phyloP scores from a whole-genome alignment of 2,797 vertebrate species.

The Atherinosoma microstoma region DNA sequence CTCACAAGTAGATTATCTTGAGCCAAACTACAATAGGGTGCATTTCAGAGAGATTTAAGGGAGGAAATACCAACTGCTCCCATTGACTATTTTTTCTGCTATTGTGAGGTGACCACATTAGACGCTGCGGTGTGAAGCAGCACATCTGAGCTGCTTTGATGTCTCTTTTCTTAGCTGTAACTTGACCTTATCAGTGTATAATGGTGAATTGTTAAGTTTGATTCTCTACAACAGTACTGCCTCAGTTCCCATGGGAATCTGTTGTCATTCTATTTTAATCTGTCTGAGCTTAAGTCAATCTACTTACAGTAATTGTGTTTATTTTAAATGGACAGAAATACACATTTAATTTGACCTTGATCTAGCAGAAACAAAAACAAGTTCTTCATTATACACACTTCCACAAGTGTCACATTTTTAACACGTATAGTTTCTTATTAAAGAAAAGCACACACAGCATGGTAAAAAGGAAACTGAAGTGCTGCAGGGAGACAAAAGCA shows the following conservation, averaged over 20 bases:
- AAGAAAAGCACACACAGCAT: constrained; percentile 53
- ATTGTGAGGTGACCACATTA: constrained; percentile 43
- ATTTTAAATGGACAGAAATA: constrained; percentile 32
- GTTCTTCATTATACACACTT: constrained; percentile 12
- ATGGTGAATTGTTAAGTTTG: constrained; percentile 58
- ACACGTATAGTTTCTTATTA: constrained; percentile 42
- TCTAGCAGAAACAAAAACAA: constrained; percentile 3
- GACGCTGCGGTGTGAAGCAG: constrained; percentile 4
- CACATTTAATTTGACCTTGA: constrained; percentile 48
- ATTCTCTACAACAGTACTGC: constrained; percentile 46
- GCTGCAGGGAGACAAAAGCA: constrained; percentile 71
- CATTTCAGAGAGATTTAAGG: constrained; percentile 55
- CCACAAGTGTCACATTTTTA: constrained; percentile 40
- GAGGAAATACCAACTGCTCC: constrained; percentile 32
- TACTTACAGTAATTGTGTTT: constrained; percentile 59
- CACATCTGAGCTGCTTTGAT: constrained; percentile 44
- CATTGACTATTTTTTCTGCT: constrained; percentile 35
- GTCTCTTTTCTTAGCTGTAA: constrained; percentile 40
- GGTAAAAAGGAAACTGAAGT: constrained; percentile 44
- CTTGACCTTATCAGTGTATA: constrained; percentile 55
- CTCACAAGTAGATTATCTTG: constrained; percentile 85
- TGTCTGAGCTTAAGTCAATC: constrained; percentile 48
- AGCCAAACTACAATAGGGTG: constrained; percentile 66
- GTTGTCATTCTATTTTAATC: constrained; percentile 43
- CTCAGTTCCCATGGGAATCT: constrained; percentile 49